phyloP scores from a whole-genome alignment of 2,797 vertebrate species.

The Helarctos malayanus region DNA sequence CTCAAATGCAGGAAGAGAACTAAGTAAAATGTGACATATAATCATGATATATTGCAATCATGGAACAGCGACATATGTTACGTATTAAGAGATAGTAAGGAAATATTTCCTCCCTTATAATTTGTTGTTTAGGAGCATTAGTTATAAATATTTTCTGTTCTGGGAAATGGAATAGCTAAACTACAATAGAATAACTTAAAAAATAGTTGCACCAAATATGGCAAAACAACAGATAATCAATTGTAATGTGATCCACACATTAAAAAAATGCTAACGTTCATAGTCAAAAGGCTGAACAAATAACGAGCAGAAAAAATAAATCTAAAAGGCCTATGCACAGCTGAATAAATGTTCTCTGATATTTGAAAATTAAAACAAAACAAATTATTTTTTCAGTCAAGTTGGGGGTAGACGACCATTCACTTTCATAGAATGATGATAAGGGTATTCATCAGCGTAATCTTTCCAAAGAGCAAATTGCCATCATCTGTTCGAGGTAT shows the following conservation, averaged over 20 bases:
- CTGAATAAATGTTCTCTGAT: not conserved
- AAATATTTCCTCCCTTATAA: not conserved
- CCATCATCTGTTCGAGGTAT: not conserved
- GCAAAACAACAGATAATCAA: not conserved
- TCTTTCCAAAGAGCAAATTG: not conserved
- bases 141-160: not conserved
- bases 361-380: slow-evolving; percentile 17
- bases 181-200: not conserved
- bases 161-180: not conserved
- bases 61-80: not conserved
- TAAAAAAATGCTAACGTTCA: not conserved
- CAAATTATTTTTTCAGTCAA: not conserved
- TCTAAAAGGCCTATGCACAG: not conserved
- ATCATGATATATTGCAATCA: not conserved
- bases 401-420: not conserved
- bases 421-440: not conserved
- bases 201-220: not conserved
- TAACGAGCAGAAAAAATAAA: not conserved
- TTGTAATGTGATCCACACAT: not conserved
- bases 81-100: not conserved
- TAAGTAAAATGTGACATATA: not conserved
- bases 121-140: not conserved
- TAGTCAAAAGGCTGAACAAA: not conserved
- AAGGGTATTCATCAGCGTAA: not conserved
- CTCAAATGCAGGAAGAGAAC: not conserved